Base-by-base conservation (phyloP, 2,113 vertebrate species). In the Chelonoidis abingdonii region DNA sequence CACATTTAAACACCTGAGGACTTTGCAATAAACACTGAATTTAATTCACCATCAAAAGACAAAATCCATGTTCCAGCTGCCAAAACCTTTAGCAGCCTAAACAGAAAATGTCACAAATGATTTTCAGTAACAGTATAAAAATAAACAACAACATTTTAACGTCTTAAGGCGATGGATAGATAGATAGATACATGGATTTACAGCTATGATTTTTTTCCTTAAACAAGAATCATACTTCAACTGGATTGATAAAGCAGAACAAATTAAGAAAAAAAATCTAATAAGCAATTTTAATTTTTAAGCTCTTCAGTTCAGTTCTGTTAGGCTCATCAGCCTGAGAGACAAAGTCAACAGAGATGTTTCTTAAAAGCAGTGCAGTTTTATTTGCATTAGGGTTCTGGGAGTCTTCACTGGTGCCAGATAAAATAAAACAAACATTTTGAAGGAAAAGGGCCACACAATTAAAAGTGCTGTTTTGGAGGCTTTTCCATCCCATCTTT, bases 31-130 rank as follows among this genome's bases (percentile, higher is more conserved):
- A 97, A 95, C 83, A 84, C 17, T 96, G 95, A 94, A 96, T 79
- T 94, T 88, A 96, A 94, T 96, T 96, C 94, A 92, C 87, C 93
- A 96, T 97, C 97, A 97, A 95, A 96, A 97, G 94, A 97, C 95
- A 96, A 96, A 97, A 97, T 93, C 93, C 97, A 94, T 94, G 92
- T 97, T 97, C 93, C 95, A 94, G 89, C 97, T 94, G 95, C 95
- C 97, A 97, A 97, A 97, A 96, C 54, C 95, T 95, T 97, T 95
- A 95, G 92, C 92, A 95, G 95, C 86, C 96, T 95, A 95, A 96
- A 97, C 94, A 97, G 96, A 96, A 97, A 96, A 95, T 94, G 97
- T 97, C 96, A 97, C 90, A 97, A 96, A 85, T 95, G 93, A 97
- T 97, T 97, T 95, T 84, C 95, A 95, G 90, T 72, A 91, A 91